Evolutionary conservation across 2,113 vertebrate genomes (phyloP).

Genomic region (Bothrops jararaca): DNA sequence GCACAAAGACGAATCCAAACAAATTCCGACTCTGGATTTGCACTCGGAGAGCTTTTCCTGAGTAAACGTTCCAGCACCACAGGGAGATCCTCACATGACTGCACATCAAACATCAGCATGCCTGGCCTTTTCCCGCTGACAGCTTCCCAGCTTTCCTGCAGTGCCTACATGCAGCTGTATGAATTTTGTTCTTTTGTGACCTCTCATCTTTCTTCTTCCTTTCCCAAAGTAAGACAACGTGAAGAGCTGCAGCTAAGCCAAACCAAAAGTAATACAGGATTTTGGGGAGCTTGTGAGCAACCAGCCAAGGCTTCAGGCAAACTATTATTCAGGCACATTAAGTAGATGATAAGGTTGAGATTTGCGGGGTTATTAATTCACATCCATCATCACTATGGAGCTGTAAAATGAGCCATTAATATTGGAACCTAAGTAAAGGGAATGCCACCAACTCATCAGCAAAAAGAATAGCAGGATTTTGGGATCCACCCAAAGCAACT

Average conservation of each 20-base stretch:
- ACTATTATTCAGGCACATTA: constrained; percentile 7
- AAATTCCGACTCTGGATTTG: neutral
- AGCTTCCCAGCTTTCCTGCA: neutral
- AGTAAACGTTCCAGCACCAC: neutral
- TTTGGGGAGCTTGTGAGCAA: constrained; percentile 12
- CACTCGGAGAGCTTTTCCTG: neutral
- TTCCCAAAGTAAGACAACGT: neutral
- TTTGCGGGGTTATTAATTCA: constrained; percentile 36
- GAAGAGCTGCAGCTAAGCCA: neutral
- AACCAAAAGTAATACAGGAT: neutral
- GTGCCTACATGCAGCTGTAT: accelerated
- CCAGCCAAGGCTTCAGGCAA: neutral
- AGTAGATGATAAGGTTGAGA: constrained; percentile 28
- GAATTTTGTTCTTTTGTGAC: no score
- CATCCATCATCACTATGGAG: neutral
- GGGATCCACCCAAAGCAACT: neutral
- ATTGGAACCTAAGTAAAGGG: neutral
- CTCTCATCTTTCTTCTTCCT: neutral
- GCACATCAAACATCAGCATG: neutral
- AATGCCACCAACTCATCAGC: neutral
- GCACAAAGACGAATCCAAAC: neutral
- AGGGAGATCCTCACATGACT: neutral
- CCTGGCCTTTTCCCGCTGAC: neutral
- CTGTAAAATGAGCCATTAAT: constrained; percentile 7
- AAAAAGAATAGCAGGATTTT: neutral